These are phyloP conservation scores for Drosophila simulans DNA, from an alignment of 1,140 invertebrate species.

Conservation along the genomic window DNA sequence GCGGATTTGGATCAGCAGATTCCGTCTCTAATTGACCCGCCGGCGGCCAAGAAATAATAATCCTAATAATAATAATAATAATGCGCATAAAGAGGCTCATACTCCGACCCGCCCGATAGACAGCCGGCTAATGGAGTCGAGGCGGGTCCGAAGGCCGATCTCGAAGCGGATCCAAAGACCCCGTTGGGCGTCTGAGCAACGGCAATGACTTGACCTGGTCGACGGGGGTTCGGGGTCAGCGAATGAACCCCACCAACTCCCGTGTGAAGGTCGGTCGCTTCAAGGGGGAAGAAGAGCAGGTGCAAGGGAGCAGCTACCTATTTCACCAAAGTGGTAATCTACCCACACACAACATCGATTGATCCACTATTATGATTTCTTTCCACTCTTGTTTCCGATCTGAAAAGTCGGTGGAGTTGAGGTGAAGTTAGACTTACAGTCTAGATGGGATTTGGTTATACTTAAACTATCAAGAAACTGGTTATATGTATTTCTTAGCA, in stretches of 20 bases:
- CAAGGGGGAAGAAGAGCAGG: conserved; percentile 4
- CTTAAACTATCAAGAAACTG: too few species aligned
- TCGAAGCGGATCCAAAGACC: conserved; percentile 31
- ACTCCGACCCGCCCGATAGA: conserved; percentile 26
- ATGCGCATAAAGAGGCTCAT: conserved; percentile 43
- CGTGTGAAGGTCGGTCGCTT: conserved; percentile 23
- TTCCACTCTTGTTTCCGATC: neutral
- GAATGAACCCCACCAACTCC: conserved; percentile 21
- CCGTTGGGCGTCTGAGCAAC: conserved; percentile 42
- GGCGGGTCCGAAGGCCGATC: conserved; percentile 36
- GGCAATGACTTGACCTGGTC: conserved; percentile 36
- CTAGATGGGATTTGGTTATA: too few species aligned
- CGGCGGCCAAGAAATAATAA: conserved; percentile 14
- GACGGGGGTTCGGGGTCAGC: conserved; percentile 51
- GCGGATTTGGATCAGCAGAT: conserved; percentile 5
- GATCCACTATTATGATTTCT: neutral
- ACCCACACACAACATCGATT: neutral
- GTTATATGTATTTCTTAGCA: too few species aligned
- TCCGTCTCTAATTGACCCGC: conserved; percentile 36
- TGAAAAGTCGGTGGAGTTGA: too few species aligned
- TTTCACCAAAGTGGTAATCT: too few species aligned
- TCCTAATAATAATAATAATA: conserved; percentile 36
- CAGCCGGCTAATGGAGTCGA: conserved; percentile 42
- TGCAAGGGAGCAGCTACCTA: neutral
- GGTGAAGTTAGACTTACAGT: too few species aligned